Conservation (phyloP, 2,888 invertebrate species). For the Pammene aurita region DNA sequence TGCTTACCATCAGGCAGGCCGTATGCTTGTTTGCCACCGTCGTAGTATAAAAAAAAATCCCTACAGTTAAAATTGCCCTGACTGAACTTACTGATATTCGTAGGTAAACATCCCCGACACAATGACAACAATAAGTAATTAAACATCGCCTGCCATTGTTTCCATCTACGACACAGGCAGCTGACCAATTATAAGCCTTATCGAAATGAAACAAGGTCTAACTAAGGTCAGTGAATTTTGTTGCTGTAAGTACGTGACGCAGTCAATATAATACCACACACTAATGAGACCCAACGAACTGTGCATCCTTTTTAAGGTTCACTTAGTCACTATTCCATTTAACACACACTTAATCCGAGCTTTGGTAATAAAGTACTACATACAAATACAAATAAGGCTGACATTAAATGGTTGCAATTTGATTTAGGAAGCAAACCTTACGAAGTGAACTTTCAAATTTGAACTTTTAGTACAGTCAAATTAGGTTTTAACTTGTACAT, state of each 20-base stretch:
- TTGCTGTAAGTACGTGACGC: slow-evolving; percentile 24
- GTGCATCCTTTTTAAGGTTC: slow-evolving; percentile 41
- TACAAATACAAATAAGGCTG: slow-evolving; percentile 33
- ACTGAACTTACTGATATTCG: slow-evolving; percentile 2
- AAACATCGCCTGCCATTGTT: not conserved
- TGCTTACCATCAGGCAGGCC: too few relatives aligned
- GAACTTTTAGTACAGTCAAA: too few relatives aligned
- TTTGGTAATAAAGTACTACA: slow-evolving; percentile 37
- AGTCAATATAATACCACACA: slow-evolving; percentile 23
- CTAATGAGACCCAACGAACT: slow-evolving; percentile 34
- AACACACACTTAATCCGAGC: slow-evolving; percentile 26
- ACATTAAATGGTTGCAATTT: slow-evolving; percentile 8
- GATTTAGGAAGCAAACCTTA: slow-evolving; percentile 9
- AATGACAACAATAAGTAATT: slow-evolving; percentile 33
- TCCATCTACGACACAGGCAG: too few relatives aligned
- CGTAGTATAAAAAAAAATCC: too few relatives aligned
- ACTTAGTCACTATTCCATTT: slow-evolving; percentile 42
- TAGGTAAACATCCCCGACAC: slow-evolving; percentile 3
- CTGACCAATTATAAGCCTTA: too few relatives aligned
- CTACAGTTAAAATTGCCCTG: not conserved
- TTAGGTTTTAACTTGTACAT: too few relatives aligned
- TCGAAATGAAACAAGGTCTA: too few relatives aligned
- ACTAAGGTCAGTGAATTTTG: not conserved
- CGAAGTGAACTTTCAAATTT: not conserved
- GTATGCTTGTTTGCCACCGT: too few relatives aligned